These are phyloP conservation scores for Platysteira castanea DNA, from an alignment of 2,113 vertebrate genomes.

Conservation along the genomic window DNA sequence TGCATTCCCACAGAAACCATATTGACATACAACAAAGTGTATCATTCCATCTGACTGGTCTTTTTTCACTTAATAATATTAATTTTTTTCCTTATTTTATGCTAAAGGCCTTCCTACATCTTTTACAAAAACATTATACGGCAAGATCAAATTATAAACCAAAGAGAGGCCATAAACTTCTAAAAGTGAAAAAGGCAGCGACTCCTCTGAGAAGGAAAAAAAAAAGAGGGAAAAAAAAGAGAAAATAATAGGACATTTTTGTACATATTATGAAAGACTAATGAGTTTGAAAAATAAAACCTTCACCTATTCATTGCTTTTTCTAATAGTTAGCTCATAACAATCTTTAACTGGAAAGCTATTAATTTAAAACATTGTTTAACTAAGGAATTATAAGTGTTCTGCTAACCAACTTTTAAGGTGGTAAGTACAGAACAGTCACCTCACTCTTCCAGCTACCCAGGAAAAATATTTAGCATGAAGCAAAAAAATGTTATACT, in stretches of 20 bases:
- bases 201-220: background rate
- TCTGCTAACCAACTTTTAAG: background rate
- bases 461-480: background rate
- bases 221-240: background rate
- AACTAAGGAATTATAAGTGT: background rate
- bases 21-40: background rate
- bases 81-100: background rate
- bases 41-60: background rate
- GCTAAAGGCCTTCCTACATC: background rate
- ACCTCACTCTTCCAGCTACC: background rate
- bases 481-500: background rate
- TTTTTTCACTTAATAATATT: background rate
- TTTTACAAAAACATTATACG: background rate
- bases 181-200: background rate
- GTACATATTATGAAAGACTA: background rate
- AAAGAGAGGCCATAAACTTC: background rate
- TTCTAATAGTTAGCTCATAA: background rate
- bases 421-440: background rate
- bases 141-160: background rate
- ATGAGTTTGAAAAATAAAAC: background rate
- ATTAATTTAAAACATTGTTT: background rate
- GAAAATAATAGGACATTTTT: background rate
- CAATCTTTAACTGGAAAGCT: background rate
- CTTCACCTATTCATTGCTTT: background rate
- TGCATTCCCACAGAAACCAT: background rate